Evolutionary conservation across 2,888 invertebrate genomes (phyloP), one percentile per base, ranked within the genome.

Genomic region (Scaptomyza cyrtandrae): DNA sequence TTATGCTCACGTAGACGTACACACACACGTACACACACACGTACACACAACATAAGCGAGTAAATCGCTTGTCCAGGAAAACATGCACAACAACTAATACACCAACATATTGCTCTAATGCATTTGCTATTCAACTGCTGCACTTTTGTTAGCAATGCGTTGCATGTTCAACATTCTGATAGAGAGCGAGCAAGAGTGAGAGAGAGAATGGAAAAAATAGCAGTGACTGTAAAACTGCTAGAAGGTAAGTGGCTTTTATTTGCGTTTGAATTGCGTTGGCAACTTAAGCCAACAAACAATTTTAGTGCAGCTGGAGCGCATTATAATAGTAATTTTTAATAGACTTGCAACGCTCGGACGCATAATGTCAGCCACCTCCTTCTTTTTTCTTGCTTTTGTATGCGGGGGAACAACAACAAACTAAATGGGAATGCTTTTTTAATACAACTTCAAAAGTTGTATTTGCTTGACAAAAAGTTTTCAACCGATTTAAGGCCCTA

Each of bases 381-480:
- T 41, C 19, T 19, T 19, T 19, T 2, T 19, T 19, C 19, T 19
- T 19, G 2, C 2, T 19, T 19, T 19, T 19, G 19, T 19, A 24
- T 24, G 24, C 24, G 5, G 24, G 16, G 14, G 52, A 52, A 67
- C 35, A 61, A 48, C n/a, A 57, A 39, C 29, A 53, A 65, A 31
- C 31, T 35, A 39, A 14, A 14, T 10, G 24, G 24, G 19, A 60
- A 58, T 71, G 75, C 71, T 61, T 71, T 71, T 80, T 77, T 70
- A 71, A 78, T 74, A 66, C 68, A 84, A 84, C 73, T 84, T 72
- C 52, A 78, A 75, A 75, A 82, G 68, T 78, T 74, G 71, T 73
- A 78, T 88, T 83, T 88, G 77, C 88, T 71, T 77, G 83, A 84
- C 88, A 54, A 78, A 10, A 29, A 29, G 7, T 29, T 33, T 87